Base-by-base conservation (phyloP, 1,140 invertebrate genomes). In the Drosophila malerkotliana region DNA sequence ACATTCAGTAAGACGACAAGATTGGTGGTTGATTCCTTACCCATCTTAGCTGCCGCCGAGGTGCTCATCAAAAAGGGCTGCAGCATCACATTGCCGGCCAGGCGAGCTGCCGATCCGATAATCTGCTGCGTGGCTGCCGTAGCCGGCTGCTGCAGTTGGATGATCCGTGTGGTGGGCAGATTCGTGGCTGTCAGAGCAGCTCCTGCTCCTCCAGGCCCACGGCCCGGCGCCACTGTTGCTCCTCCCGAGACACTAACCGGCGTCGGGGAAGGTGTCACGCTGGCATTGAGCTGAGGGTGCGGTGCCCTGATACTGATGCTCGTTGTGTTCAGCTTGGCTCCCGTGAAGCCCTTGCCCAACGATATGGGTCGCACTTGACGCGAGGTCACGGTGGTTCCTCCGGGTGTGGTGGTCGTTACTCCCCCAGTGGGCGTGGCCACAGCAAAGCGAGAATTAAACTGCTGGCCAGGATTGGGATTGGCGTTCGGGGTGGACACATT, bases 301-400 rank as follows among this genome's bases (percentile, higher is more conserved):
- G 91, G 91, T 7, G 91, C 81, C 7, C 91, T 61, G 52, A 92
- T 90, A 53, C 91, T 92, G 2, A 92, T 92, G 76, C 85, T 91
- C 1, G 88, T 91, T 1, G 87, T 90, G 48, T 91, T 91, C 3
- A 92, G 44, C 30, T 92, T 92, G 21, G 80, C 60, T 4, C 77
- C 64, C 4, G 91, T 75, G 26, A 92, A 90, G 30, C 79, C 72
- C 51, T 91, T 90, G 15, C 73, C 83, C 34, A 92, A 32, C 5
- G 90, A 83, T 57, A 92, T 92, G 12, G 90, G 89, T 6, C 91
- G 90, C 47, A 87, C 67, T 9, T 89, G 83, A 1, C 83, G 72
- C 0, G 83, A 79, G 4, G 83, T 88, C 0, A 88, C 84, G 3
- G 84, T 87, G 21, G 84, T 88, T 32, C 83, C 83, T 3, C 84